Evolutionary conservation across 2,113 vertebrate species (phyloP).

Genomic region (Zapornia atra): DNA sequence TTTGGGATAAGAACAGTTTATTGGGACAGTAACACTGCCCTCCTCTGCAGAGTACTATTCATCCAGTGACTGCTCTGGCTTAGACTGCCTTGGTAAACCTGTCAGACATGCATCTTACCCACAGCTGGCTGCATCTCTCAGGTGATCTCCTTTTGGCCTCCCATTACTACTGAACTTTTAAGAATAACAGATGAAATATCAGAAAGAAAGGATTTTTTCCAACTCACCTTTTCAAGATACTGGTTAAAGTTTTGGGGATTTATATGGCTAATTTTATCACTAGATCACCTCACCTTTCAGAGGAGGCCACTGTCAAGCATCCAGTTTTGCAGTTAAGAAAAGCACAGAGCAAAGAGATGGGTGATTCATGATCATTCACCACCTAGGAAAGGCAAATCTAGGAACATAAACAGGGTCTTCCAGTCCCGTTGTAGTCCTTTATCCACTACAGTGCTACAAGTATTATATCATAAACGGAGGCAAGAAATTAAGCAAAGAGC

Average conservation of each 20-base stretch:
- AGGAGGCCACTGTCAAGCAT: background rate
- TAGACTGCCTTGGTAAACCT: background rate
- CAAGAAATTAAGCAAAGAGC: background rate
- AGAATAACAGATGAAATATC: background rate
- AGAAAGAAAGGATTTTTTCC: background rate
- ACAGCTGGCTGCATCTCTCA: background rate
- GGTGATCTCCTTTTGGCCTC: background rate
- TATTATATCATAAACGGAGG: background rate
- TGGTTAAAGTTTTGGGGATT: background rate
- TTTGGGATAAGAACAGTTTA: too few relatives aligned
- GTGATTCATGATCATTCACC: background rate
- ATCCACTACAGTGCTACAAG: background rate
- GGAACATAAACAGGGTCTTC: background rate
- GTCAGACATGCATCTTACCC: background rate
- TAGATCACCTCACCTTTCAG: background rate
- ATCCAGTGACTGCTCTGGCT: background rate
- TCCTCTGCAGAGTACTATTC: background rate
- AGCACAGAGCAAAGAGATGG: background rate
- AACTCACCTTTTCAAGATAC: background rate
- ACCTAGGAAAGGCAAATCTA: background rate
- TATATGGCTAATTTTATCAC: background rate
- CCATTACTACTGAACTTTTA: background rate
- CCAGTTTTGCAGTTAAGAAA: background rate
- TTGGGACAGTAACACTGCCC: background rate
- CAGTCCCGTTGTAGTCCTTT: background rate